phyloP scores from a whole-genome alignment of 2,113 vertebrate genomes.

The Eira barbara region DNA sequence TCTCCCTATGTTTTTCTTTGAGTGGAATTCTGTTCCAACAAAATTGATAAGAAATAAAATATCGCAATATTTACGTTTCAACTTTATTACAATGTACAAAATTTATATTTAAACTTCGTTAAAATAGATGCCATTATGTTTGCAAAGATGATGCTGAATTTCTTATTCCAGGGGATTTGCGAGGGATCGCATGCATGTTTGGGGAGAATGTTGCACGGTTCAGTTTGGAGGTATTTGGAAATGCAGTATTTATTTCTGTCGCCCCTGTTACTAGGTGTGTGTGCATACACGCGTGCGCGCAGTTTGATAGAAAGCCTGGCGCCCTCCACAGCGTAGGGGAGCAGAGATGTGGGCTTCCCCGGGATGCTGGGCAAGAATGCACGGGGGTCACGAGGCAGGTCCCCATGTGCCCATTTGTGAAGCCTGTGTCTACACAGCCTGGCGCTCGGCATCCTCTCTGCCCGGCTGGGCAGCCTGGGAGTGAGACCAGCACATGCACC shows the following conservation, averaged over 20 bases:
- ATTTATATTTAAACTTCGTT: not conserved
- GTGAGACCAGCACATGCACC: not conserved
- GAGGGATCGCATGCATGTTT: not conserved
- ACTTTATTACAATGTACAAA: not conserved
- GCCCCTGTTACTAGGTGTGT: rapidly evolving
- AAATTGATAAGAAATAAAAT: not conserved
- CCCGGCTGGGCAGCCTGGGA: too few species aligned
- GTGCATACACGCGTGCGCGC: rapidly evolving
- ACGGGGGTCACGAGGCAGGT: rapidly evolving
- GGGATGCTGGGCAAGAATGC: too few species aligned
- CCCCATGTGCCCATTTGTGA: not conserved
- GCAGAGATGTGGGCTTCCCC: not conserved
- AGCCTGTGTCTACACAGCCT: not conserved
- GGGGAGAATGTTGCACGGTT: not conserved
- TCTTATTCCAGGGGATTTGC: not conserved
- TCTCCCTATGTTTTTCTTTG: not conserved
- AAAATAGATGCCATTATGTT: not conserved
- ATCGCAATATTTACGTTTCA: not conserved
- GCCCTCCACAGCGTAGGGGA: too few species aligned
- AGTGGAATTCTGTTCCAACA: not conserved
- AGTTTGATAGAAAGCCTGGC: not conserved
- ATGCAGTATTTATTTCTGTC: not conserved
- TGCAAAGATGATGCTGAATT: not conserved
- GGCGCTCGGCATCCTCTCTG: rapidly evolving
- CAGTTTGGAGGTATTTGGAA: not conserved